Conservation (phyloP, 2,888 invertebrate species). For the Hoplodrina blanda region DNA sequence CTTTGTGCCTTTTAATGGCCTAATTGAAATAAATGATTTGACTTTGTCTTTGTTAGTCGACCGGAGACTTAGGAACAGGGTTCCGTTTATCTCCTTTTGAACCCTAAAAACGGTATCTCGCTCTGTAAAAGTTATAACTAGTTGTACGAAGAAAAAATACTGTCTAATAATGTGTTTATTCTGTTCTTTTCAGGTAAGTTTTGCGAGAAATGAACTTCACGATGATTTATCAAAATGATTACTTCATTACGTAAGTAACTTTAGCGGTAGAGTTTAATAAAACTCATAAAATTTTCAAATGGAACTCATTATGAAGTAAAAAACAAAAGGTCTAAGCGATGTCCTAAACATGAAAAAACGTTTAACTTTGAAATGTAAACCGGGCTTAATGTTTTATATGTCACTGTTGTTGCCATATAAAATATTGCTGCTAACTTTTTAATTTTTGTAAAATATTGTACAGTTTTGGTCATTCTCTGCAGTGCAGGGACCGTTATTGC, state of each 20-base stretch:
- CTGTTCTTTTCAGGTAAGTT: conserved; percentile 57
- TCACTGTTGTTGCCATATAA: not conserved
- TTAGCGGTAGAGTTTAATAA: not conserved
- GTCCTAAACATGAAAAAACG: conserved; percentile 2
- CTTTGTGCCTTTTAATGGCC: too few relatives aligned
- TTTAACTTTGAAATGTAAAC: not conserved
- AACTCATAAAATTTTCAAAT: not conserved
- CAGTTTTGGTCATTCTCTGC: not conserved
- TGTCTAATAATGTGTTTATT: conserved; percentile 19
- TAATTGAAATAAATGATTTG: too few relatives aligned
- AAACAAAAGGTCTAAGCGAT: not conserved
- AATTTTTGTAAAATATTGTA: not conserved
- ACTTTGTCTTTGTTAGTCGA: too few relatives aligned
- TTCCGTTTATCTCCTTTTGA: too few relatives aligned
- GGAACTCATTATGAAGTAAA: not conserved
- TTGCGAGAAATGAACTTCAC: not conserved
- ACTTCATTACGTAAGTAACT: conserved; percentile 9
- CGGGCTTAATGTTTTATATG: conserved; percentile 10
- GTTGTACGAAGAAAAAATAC: not conserved
- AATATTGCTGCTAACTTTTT: conserved; percentile 21
- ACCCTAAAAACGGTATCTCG: not conserved
- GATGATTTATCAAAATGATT: not conserved
- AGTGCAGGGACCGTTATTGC: not conserved
- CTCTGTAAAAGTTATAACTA: conserved; percentile 12
- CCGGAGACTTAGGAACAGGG: too few relatives aligned